phyloP scores from a whole-genome alignment of 1,140 invertebrate species.

The Laodelphax striatellus region DNA sequence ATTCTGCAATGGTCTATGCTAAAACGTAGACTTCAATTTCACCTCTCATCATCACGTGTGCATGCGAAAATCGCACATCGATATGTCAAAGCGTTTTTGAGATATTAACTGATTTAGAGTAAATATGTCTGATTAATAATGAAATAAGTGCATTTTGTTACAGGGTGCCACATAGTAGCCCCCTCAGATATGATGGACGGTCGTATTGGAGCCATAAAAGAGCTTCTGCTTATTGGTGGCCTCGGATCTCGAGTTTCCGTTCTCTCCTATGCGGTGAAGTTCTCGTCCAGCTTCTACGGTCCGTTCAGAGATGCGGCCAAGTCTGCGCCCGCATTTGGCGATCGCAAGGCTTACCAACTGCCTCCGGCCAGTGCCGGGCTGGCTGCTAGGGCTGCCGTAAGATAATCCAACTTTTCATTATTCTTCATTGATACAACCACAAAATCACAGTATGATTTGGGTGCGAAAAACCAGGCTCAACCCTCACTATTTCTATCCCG shows the following conservation, averaged over 20 bases:
- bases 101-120: no score
- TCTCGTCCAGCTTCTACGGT: slow-evolving; percentile 91
- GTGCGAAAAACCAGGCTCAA: no score
- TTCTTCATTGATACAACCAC: no score
- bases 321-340: slow-evolving; percentile 80
- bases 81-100: no score
- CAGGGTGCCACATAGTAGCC: slow-evolving; percentile 84
- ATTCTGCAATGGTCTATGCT: no score
- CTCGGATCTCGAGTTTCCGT: slow-evolving; percentile 67
- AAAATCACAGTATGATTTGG: no score
- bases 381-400: slow-evolving; percentile 68
- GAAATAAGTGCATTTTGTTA: background rate
- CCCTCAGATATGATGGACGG: slow-evolving; percentile 99
- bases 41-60: no score
- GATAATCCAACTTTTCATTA: background rate
- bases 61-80: no score
- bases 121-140: no score
- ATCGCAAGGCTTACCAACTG: slow-evolving; percentile 85
- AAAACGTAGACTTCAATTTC: no score
- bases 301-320: slow-evolving; percentile 92
- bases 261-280: slow-evolving; percentile 90
- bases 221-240: slow-evolving; percentile 46
- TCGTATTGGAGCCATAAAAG: slow-evolving; percentile 79
- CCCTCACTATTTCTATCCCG: no score
- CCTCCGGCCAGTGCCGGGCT: slow-evolving; percentile 74